Evolutionary conservation across 35 echinoderm and acorn worm genomes (phyloP).

Genomic region (Apostichopus japonicus): DNA sequence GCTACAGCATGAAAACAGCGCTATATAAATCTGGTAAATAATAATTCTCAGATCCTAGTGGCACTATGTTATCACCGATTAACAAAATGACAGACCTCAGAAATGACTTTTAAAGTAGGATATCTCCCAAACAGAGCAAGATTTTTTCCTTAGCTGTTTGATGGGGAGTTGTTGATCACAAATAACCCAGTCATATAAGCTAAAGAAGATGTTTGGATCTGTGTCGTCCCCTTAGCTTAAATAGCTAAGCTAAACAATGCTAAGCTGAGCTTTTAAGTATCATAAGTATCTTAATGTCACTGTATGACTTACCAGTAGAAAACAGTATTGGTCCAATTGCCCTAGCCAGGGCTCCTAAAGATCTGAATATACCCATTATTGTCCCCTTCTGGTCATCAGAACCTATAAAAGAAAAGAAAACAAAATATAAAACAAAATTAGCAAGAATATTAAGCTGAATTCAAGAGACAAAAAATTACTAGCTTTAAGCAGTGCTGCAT

Average conservation of each 20-base stretch:
- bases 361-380: constrained; percentile 96
- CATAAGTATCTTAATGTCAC: neutral
- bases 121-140: no score
- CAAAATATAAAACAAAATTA: neutral
- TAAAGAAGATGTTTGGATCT: no score
- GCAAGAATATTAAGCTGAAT: no score
- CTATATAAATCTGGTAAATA: no score
- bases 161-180: neutral
- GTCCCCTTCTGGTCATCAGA: constrained; percentile 96
- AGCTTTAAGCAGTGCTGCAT: no score
- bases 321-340: constrained; percentile 82
- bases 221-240: neutral
- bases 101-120: no score
- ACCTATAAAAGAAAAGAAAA: constrained; percentile 54
- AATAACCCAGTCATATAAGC: neutral
- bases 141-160: no score
- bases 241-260: neutral
- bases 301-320: constrained; percentile 61
- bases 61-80: no score
- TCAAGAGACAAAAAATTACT: no score
- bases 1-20: no score
- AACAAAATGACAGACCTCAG: no score
- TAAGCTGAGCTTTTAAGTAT: neutral
- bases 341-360: constrained; percentile 86
- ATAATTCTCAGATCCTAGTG: no score